Evolutionary conservation across 2,113 vertebrate species (phyloP), one percentile per base, ranked within the genome.

Genomic region (Rhizomys pruinosus): DNA sequence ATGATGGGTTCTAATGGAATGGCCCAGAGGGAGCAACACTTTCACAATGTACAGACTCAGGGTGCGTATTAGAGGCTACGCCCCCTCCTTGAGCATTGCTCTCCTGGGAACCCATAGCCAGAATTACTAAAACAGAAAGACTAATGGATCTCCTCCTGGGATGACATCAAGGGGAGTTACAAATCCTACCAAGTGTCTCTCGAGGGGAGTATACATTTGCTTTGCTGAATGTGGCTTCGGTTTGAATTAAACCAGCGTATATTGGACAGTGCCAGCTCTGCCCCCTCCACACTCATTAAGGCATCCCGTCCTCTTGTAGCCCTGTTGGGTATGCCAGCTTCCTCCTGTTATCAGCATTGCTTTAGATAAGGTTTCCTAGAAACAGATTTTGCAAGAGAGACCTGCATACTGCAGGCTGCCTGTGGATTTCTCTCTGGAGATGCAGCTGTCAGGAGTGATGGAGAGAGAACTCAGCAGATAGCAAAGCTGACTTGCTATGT

Each of bases 1-100:
- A 96, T 93, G 93, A 97, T 95, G 94, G 94, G 96, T 97, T 97
- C 97, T 97, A 96, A 97, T 94, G 85, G 89, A 97, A 95, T 90
- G 94, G 68, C 93, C 95, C 88, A 77, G 97, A 91, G 96, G 94
- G 92, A 98, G 94, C 92, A 92, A 94, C 94, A 96, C 89, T 94
- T 97, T 92, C 95, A 94, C 96, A 95, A 97, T 61, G 3, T 74
- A 25, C 37, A 74, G 96, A 94, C 97, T 96, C 71, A 74, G 94
- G 88, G 86, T 94, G 79, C 89, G 80, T 66, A 96, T 95, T 90
- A 80, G 27, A 95, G 87, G 87, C 92, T 90, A 89, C 34, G 39
- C 85, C 37, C 87, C 89, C 47, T 86, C 69, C 89, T 90, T 69
- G 72, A 39, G 86, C 90, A 97, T 93, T 15, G 91, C 79, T 95